Evolutionary conservation across 2,888 invertebrate genomes (phyloP).

Genomic region (Parnassius smintheus): DNA sequence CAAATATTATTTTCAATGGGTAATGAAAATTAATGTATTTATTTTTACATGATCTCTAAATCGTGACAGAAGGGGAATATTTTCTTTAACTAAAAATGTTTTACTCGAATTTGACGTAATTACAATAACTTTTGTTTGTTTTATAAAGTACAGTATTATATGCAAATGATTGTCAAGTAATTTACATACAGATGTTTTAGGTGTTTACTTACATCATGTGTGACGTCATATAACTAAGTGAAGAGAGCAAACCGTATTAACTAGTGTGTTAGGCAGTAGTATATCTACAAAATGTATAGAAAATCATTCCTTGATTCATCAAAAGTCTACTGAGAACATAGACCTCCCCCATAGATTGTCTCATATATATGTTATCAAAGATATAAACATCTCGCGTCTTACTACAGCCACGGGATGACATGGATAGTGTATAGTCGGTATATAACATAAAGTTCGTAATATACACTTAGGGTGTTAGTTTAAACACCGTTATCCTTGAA

Average conservation of each 20-base stretch:
- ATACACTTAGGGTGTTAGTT: too few relatives aligned
- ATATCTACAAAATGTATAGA: too few relatives aligned
- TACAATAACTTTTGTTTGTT: not conserved
- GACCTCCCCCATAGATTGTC: too few relatives aligned
- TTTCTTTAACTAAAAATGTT: conserved; percentile 18
- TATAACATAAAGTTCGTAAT: too few relatives aligned
- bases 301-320: too few relatives aligned
- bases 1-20: conserved; percentile 15
- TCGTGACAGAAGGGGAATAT: conserved; percentile 30
- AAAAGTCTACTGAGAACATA: too few relatives aligned
- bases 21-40: conserved; percentile 43
- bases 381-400: too few relatives aligned
- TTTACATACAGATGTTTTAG: not conserved
- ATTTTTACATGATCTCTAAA: conserved; percentile 44
- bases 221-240: not conserved
- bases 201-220: too few relatives aligned
- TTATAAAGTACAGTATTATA: conserved; percentile 31
- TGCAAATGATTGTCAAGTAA: conserved; percentile 3
- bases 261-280: not conserved
- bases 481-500: too few relatives aligned
- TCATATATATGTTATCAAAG: too few relatives aligned
- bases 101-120: conserved; percentile 26
- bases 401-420: too few relatives aligned
- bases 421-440: too few relatives aligned
- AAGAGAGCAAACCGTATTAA: not conserved